Conservation (phyloP, 37 sponge, comb jelly and placozoan species). For the Agelas oroides region DNA sequence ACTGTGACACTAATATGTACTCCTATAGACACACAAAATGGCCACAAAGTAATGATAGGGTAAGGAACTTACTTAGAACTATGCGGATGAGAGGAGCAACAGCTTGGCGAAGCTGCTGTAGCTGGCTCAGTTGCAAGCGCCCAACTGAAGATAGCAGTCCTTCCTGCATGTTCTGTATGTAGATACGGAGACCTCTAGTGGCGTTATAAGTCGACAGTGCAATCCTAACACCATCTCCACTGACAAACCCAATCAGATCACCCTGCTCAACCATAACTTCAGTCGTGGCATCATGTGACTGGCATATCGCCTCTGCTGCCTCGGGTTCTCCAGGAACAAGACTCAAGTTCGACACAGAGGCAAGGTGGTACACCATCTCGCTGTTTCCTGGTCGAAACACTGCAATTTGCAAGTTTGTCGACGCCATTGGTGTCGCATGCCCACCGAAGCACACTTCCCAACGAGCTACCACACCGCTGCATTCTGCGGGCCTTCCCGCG, state of each 20-base stretch:
- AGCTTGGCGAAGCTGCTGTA: background rate
- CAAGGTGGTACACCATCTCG: too few relatives aligned
- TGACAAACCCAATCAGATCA: slow-evolving; percentile 34
- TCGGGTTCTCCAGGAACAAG: background rate
- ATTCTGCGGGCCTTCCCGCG: slow-evolving; percentile 6
- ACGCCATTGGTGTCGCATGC: too few relatives aligned
- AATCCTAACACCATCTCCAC: background rate
- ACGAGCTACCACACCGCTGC: slow-evolving; percentile 7
- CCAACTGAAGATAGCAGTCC: background rate
- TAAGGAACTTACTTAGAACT: slow-evolving; percentile 36
- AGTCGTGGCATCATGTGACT: background rate
- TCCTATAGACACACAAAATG: background rate
- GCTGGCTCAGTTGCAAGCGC: background rate
- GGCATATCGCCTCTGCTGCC: background rate
- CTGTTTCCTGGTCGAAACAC: too few relatives aligned
- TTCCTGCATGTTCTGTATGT: background rate
- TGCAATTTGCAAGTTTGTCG: too few relatives aligned
- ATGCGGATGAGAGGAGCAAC: slow-evolving; percentile 16
- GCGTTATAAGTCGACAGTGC: background rate
- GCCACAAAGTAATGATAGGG: background rate
- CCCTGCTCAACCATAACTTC: background rate
- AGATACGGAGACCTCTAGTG: background rate
- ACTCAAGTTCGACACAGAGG: background rate
- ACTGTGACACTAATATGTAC: too few relatives aligned
- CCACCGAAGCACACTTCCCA: slow-evolving; percentile 18